phyloP scores from a whole-genome alignment of 2,113 vertebrate genomes.

The Psammodynastes pulverulentus region DNA sequence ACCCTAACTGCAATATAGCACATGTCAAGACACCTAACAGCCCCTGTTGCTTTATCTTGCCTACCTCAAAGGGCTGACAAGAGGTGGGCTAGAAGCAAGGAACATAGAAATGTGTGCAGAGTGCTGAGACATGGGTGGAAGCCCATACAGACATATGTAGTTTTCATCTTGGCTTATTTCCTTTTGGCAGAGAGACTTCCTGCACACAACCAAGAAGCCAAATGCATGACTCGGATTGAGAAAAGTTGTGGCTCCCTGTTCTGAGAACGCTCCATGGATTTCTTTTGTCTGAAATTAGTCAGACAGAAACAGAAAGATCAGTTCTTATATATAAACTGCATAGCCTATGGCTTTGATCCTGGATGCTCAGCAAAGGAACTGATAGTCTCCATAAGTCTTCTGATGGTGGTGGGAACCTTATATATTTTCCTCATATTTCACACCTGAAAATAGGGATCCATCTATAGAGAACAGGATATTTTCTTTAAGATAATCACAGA shows the following conservation, averaged over 20 bases:
- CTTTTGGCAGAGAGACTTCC: not conserved
- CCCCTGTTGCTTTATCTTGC: not conserved
- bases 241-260: not conserved
- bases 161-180: not conserved
- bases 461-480: not conserved
- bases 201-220: not conserved
- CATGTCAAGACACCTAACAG: not conserved
- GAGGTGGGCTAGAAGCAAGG: not conserved
- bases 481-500: not conserved
- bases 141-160: not conserved
- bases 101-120: not conserved
- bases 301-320: not conserved
- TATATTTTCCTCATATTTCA: not conserved
- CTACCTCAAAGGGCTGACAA: not conserved
- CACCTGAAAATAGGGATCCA: not conserved
- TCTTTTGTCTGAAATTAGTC: not conserved
- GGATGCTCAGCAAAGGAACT: not conserved
- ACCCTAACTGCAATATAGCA: not conserved
- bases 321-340: not conserved
- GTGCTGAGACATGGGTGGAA: not conserved
- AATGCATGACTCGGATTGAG: not conserved
- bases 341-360: not conserved
- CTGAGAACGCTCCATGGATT: not conserved
- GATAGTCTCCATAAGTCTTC: not conserved
- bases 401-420: not conserved